phyloP scores from a whole-genome alignment of 2,113 vertebrate species.

The Anser brachyrhynchus region DNA sequence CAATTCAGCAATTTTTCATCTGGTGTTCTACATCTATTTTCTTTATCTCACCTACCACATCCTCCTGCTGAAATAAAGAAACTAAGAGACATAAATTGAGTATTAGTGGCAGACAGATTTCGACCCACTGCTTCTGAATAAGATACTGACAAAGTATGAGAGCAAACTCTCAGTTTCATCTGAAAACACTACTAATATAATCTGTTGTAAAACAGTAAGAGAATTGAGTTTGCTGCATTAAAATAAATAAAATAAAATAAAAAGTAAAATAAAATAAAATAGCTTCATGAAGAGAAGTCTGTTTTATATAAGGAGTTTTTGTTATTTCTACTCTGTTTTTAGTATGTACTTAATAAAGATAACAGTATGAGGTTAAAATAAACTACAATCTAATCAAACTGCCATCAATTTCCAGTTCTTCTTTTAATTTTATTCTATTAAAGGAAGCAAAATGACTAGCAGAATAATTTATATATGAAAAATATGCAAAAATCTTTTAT shows the following conservation, averaged over 20 bases:
- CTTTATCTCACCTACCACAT: not conserved
- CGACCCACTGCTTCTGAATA: constrained; percentile 31
- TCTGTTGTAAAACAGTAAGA: not conserved
- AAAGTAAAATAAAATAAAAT: not conserved
- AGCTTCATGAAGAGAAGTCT: not conserved
- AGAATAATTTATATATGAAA: not conserved
- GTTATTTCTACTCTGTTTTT: not conserved
- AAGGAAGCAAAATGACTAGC: not conserved
- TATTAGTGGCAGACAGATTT: constrained; percentile 52
- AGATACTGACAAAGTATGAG: constrained; percentile 22
- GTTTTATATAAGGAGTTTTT: not conserved
- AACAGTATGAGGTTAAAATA: not conserved
- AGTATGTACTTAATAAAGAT: not conserved
- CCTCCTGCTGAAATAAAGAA: constrained; percentile 35
- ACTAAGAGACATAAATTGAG: constrained; percentile 31
- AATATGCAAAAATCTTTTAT: not conserved
- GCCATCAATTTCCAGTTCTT: not conserved
- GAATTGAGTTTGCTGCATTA: not conserved
- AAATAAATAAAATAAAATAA: not conserved
- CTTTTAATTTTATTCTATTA: not conserved
- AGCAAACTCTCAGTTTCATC: not conserved
- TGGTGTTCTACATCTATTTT: constrained; percentile 52
- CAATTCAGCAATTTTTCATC: not conserved
- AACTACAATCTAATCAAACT: not conserved
- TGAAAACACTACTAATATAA: constrained; percentile 7